Conservation (phyloP, 2,113 vertebrate species). For the Phaetusa simplex region DNA sequence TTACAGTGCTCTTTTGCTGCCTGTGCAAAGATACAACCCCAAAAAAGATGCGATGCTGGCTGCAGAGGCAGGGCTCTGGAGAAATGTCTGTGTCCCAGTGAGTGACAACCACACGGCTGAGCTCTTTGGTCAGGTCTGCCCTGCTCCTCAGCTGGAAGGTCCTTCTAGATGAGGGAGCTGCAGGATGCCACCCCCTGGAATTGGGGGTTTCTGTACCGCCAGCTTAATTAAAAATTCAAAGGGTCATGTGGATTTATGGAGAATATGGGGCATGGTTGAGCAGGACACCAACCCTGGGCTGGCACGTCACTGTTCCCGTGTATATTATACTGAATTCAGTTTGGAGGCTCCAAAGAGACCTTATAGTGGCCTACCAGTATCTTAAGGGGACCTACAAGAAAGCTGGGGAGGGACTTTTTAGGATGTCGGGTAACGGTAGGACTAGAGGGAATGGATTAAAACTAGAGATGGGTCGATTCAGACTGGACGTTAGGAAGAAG, state of each 20-base stretch:
- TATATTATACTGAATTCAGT: neutral
- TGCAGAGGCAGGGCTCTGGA: neutral
- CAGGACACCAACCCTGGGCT: neutral
- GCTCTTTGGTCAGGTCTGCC: neutral
- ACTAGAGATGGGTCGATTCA: no score
- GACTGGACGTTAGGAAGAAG: no score
- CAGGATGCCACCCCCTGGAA: neutral
- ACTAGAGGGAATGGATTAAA: no score
- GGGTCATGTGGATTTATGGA: neutral
- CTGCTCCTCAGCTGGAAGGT: neutral
- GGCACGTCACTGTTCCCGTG: fast-evolving
- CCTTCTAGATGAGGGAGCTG: neutral
- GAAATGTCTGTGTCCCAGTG: fast-evolving
- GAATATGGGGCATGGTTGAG: no score
- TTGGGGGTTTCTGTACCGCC: neutral
- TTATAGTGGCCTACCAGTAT: no score
- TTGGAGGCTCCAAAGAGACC: no score
- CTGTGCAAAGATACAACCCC: neutral
- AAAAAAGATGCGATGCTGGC: neutral
- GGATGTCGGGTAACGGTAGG: no score
- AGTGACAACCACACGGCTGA: fast-evolving
- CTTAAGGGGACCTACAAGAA: no score
- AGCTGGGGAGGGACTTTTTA: no score
- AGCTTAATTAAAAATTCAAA: neutral
- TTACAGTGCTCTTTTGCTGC: neutral